Evolutionary conservation across 2,113 vertebrate genomes (phyloP).

Genomic region (Rhodinocichla rosea): DNA sequence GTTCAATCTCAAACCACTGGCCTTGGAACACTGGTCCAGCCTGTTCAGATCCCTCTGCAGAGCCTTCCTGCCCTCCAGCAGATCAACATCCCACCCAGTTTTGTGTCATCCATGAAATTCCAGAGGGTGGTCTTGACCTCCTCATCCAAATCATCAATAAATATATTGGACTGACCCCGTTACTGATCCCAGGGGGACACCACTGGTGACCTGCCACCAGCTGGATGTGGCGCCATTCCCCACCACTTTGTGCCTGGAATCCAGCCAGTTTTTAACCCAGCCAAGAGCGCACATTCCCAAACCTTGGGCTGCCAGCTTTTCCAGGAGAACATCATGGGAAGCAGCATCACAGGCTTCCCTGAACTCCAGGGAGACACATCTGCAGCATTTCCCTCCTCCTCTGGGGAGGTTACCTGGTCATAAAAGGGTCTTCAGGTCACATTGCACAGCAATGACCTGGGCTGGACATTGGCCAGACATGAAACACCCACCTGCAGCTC

Average conservation of each 20-base stretch:
- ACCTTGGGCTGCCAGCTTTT: background rate
- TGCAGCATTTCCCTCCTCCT: background rate
- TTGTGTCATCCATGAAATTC: rapidly evolving
- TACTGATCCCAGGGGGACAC: too few species aligned
- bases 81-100: background rate
- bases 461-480: background rate
- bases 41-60: background rate
- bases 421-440: background rate
- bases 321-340: rapidly evolving
- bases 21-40: background rate
- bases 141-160: background rate
- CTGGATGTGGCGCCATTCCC: background rate
- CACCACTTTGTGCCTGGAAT: background rate
- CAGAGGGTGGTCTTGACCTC: too few species aligned
- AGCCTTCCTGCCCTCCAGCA: background rate
- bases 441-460: background rate
- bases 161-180: rapidly evolving
- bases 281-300: background rate
- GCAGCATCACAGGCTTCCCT: background rate
- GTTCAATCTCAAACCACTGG: background rate
- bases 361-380: too few species aligned
- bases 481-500: background rate
- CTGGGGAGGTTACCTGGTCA: background rate
- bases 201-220: background rate
- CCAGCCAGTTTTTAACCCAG: background rate